Base-by-base conservation (phyloP, 53 echinoderm and acorn worm species). In the Zoroaster sp. region DNA sequence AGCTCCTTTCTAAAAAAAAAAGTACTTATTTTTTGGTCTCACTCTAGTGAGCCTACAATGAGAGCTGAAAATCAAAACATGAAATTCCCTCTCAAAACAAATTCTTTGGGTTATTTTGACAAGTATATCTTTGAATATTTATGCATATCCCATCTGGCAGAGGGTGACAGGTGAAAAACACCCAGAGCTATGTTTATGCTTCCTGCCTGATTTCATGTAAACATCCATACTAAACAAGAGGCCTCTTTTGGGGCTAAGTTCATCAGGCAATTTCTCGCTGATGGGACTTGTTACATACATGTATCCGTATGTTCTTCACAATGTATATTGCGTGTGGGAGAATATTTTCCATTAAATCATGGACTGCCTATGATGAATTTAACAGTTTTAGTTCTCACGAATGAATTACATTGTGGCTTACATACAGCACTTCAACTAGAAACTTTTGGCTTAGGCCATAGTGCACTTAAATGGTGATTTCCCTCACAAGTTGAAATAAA, bases 161-260 rank as follows among this genome's bases (percentile, higher is more conserved):
- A 67, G 38, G 67, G 67, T 67, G 81, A 81, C 81, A 81, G 67
- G 41, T 49, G 15, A 52, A 20, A 20, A 18, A 43, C 30, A 38
- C 44, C 81, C 67, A 67, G 81, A 66, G 81, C 81, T 43, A 66
- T 81, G 81, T 81, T 81, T 81, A 81, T 81, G 30, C 67, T 25
- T 67, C 55, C 66, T 67, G 42, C 14, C 68, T 42, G 66, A 59
- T 67, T 31, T 80, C 80, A 44, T 67, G 81, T 81, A 81, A 81
- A 81, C 81, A 81, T 40, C 30, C 44, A 31, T 30, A 65, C 66
- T 42, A 81, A 40, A 81, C 81, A 40, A 43, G 74, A 74, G 74
- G 51, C 51, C 76, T 33, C 32, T 31, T 21, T 41, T 9, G 33
- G 32, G 81, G 43, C 81, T 66, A 81, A 67, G 67, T 81, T 67